These are phyloP conservation scores for Tigriopus japonicus DNA, from an alignment of 1,140 invertebrate genomes.

Conservation along the genomic window DNA sequence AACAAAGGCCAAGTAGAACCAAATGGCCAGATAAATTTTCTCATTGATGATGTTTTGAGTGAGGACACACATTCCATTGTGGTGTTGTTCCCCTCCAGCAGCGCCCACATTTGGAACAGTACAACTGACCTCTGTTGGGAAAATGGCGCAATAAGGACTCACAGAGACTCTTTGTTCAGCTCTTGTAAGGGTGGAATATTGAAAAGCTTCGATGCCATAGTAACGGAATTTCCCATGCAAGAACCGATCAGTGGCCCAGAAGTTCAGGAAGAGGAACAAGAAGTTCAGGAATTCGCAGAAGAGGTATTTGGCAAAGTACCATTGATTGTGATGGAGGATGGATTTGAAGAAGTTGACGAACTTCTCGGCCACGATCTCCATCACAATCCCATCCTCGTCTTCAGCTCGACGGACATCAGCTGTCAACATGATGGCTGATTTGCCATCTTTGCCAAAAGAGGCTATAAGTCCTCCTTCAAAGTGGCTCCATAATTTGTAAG, in stretches of 20 bases:
- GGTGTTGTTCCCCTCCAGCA: constrained; percentile 13
- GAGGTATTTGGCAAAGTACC: constrained; percentile 7
- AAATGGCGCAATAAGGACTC: constrained; percentile 60
- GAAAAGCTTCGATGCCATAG: constrained; percentile 25
- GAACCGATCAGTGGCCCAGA: constrained; percentile 27
- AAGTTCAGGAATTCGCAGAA: constrained; percentile 20
- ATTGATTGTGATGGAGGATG: constrained; percentile 8
- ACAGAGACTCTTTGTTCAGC: constrained; percentile 33
- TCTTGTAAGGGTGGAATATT: constrained; percentile 19
- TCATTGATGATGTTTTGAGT: constrained; percentile 21
- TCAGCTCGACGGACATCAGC: neutral
- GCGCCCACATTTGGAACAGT: constrained; percentile 14
- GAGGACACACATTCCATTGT: constrained; percentile 19
- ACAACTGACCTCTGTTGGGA: constrained; percentile 31
- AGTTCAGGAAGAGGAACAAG: constrained; percentile 27
- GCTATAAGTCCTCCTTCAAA: constrained; percentile 9
- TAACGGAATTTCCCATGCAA: constrained; percentile 29
- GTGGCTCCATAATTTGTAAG: constrained; percentile 9
- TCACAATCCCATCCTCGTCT: constrained; percentile 7
- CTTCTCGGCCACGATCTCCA: constrained; percentile 11
- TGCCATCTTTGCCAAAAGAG: constrained; percentile 6
- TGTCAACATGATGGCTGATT: constrained; percentile 5
- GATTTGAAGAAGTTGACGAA: constrained; percentile 14
- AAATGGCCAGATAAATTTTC: constrained; percentile 21
- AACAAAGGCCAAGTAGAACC: constrained; percentile 21